Base-by-base conservation (phyloP, 2,888 invertebrate species). In the Acanthopleura granulata region DNA sequence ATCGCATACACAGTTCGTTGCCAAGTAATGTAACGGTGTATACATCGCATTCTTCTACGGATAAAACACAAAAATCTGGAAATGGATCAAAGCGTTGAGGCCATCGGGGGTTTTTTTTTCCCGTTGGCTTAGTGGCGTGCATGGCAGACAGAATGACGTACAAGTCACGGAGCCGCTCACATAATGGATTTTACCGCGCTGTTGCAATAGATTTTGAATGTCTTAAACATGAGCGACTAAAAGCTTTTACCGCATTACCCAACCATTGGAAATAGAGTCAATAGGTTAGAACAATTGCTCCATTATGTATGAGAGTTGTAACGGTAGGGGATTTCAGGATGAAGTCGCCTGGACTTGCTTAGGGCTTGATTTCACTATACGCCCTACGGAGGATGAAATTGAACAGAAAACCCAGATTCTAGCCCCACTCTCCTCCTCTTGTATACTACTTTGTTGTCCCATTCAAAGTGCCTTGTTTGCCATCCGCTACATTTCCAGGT, bases 221-320 rank as follows among this genome's bases (percentile, higher is more conserved):
- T 22, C n/a, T 22, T 57, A 18, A 22, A 57, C 57, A 57, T 57
- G 18, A 22, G n/a, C 57, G n/a, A 57, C 57, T 57, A 57, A 57
- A 57, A 57, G 57, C 57, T 57, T 57, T 57, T 57, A 57, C 57
- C 57, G 12, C 57, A 57, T 22, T n/a, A 57, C n/a, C n/a, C 57
- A 57, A n/a, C 22, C 57, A 18, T 57, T 57, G 57, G 22, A 57
- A 57, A 57, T 57, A 22, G 57, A 57, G 57, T 57, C 57, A 57
- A 57, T 57, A 57, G 22, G 57, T 22, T 57, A 57, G 57, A 57
- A 57, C 57, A 57, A 57, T 57, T 18, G n/a, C 57, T 57, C n/a
- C 57, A 57, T 57, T 57, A 57, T 57, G 57, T 12, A 57, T 57
- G 57, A n/a, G 22, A n/a, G 18, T 57, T 57, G n/a, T n/a, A 22